Conservation (phyloP, 2,113 vertebrate genomes). For the Eurystomus gularis region DNA sequence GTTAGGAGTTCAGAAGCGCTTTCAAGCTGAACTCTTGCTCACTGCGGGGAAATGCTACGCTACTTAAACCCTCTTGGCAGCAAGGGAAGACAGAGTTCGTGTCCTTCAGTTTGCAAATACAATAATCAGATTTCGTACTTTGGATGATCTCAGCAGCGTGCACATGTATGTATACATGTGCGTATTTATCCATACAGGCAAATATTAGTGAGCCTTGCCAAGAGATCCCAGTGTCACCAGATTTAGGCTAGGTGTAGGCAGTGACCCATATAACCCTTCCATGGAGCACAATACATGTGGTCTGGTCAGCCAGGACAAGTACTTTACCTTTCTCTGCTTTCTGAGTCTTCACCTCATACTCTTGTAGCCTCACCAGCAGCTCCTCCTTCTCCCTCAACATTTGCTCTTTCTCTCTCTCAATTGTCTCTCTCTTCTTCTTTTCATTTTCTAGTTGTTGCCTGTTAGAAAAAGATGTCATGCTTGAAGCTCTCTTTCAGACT, state of each 20-base stretch:
- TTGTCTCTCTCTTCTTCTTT: conserved; percentile 88
- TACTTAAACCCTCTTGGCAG: neutral
- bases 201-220: neutral
- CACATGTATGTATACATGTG: fast-evolving
- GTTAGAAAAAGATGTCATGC: conserved; percentile 31
- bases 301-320: neutral
- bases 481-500: neutral
- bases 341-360: conserved; percentile 90
- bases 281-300: fast-evolving
- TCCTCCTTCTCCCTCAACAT: conserved; percentile 91
- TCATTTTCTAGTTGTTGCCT: conserved; percentile 91
- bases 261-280: neutral
- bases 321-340: conserved; percentile 88
- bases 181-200: neutral
- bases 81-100: neutral
- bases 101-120: neutral
- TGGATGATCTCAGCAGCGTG: neutral
- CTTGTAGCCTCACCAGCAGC: conserved; percentile 85
- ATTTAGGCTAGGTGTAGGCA: neutral
- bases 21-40: neutral
- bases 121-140: neutral
- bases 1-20: neutral
- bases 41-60: neutral
- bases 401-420: conserved; percentile 91
- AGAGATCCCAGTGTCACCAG: neutral